Evolutionary conservation across 2,888 invertebrate genomes (phyloP).

Genomic region (Chrysopilus asiliformis): DNA sequence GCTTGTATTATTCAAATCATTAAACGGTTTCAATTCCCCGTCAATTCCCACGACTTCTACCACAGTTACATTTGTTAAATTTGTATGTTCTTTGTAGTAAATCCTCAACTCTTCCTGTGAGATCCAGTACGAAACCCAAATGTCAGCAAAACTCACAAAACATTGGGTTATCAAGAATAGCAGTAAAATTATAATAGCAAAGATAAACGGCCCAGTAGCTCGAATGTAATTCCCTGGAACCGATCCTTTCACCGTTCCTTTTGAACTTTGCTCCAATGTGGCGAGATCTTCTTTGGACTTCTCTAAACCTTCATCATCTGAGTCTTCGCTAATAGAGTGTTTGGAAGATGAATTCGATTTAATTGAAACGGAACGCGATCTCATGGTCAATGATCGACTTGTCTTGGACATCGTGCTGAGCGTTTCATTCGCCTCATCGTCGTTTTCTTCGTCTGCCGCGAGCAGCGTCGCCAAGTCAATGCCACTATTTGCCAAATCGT

Average conservation of each 20-base stretch:
- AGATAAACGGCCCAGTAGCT: constrained; percentile 38
- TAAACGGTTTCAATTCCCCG: too few species aligned
- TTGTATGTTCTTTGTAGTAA: constrained; percentile 5
- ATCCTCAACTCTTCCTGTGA: constrained; percentile 20
- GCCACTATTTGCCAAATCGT: constrained; percentile 34
- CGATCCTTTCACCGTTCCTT: constrained; percentile 35
- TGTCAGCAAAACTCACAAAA: constrained; percentile 51
- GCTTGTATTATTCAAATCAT: not conserved
- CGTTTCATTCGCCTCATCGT: constrained; percentile 17
- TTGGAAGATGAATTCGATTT: constrained; percentile 10
- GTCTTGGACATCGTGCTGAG: not conserved
- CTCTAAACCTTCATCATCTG: constrained; percentile 25
- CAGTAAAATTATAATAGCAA: constrained; percentile 32
- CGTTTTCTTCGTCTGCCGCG: constrained; percentile 32
- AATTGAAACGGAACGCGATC: too few species aligned
- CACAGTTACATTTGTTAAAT: too few species aligned
- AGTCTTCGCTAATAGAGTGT: constrained; percentile 14
- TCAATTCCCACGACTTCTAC: too few species aligned
- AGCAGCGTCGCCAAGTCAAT: constrained; percentile 41
- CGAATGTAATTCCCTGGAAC: constrained; percentile 38
- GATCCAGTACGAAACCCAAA: constrained; percentile 53
- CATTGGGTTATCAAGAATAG: constrained; percentile 44
- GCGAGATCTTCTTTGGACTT: constrained; percentile 6
- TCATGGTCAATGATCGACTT: constrained; percentile 7
- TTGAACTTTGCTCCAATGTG: constrained; percentile 32